phyloP scores from a whole-genome alignment of 2,888 invertebrate species.

The Catocala nupta region DNA sequence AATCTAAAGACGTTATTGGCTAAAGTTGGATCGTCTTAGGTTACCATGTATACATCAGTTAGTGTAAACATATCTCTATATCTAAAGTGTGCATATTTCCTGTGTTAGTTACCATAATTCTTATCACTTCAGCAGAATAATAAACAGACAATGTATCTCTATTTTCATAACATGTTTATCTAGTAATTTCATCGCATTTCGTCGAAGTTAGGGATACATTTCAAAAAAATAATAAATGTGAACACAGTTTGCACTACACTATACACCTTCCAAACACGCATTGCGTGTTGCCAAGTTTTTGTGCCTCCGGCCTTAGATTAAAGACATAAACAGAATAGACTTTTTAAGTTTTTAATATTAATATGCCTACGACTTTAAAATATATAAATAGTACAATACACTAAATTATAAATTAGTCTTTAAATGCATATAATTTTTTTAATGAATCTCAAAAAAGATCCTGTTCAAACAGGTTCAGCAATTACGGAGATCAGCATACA shows the following conservation, averaged over 20 bases:
- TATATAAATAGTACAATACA: too few relatives aligned
- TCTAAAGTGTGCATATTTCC: not conserved
- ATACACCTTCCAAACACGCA: conserved; percentile 64
- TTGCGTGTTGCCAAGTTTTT: conserved; percentile 76
- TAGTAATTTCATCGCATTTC: conserved; percentile 11
- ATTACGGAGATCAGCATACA: too few relatives aligned
- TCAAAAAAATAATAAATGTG: conserved; percentile 34
- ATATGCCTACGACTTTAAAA: not conserved
- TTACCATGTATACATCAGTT: too few relatives aligned
- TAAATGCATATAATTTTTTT: too few relatives aligned
- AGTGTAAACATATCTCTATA: too few relatives aligned
- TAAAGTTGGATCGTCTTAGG: too few relatives aligned
- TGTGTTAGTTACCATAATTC: not conserved
- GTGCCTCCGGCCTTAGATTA: conserved; percentile 28
- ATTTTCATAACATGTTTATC: conserved; percentile 4
- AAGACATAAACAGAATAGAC: conserved; percentile 28
- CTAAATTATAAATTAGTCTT: too few relatives aligned
- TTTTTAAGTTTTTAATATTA: not conserved
- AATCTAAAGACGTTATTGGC: too few relatives aligned
- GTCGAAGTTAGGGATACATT: conserved; percentile 17
- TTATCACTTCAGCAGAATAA: not conserved
- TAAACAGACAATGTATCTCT: not conserved
- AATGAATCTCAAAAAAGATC: too few relatives aligned
- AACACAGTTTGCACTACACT: conserved; percentile 32
- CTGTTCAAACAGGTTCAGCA: too few relatives aligned